Base-by-base conservation (phyloP, 2,797 vertebrate species). In the Xyrichtys novacula region DNA sequence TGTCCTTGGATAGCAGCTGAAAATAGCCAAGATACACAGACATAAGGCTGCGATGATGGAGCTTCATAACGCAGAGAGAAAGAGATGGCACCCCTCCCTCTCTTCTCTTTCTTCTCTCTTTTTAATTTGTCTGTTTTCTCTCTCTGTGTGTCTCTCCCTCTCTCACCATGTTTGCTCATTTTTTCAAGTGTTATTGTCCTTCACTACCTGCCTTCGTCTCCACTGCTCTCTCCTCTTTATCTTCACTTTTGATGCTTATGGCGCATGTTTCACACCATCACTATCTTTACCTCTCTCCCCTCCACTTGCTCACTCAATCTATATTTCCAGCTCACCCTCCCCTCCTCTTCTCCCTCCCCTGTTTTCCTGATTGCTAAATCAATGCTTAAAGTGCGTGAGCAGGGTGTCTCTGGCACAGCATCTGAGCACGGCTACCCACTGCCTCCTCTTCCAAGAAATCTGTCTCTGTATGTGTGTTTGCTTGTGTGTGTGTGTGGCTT, bases 351-450 rank as follows among this genome's bases (percentile, higher is more conserved):
- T 63, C 46, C 15, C 53, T 50, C 58, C 74, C 63, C 78, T 78
- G 73, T 79, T 88, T 82, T 65, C 87, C 85, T 93, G 91, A 93
- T 93, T 92, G 88, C 90, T 92, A 93, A 94, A 93, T 94, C 91
- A 92, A 89, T 94, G 91, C 88, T 93, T 90, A 92, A 90, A 94
- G 91, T 92, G 91, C 78, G 86, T 85, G 81, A 86, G 89, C 93
- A 89, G 90, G 81, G 86, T 86, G 87, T 88, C 84, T 89, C 86
- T 93, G 92, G 93, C 92, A 91, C 76, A 73, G 88, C 77, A 81
- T 89, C 83, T 89, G 80, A 90, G 86, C 91, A 81, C 61, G 72
- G 87, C 84, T 89, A 87, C 83, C 86, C 88, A 78, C 79, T 83
- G 87, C 86, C 84, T 87, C 84, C 83, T 85, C 85, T 91, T 93